Conservation (phyloP, 2,888 invertebrate species). For the Nasonia oneida region DNA sequence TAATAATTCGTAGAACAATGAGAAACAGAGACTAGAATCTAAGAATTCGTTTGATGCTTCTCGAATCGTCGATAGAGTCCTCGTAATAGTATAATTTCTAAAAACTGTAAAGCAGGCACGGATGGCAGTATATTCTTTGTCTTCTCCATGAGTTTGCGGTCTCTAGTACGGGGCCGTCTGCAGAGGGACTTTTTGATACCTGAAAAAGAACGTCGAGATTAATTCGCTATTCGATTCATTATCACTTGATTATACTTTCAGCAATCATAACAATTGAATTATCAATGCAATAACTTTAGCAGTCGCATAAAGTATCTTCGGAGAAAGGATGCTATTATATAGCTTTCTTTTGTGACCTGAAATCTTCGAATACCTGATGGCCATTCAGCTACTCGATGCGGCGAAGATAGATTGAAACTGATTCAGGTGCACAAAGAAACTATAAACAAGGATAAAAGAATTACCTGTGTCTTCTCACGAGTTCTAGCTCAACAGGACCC, state of each 20-base stretch:
- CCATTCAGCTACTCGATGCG: neutral
- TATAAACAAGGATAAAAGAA: neutral
- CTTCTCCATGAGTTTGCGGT: constrained; percentile 24
- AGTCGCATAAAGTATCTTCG: neutral
- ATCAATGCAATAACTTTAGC: neutral
- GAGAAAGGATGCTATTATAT: neutral
- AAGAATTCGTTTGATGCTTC: constrained; percentile 55
- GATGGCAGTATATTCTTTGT: constrained; percentile 49
- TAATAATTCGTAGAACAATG: constrained; percentile 50
- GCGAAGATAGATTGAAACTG: neutral
- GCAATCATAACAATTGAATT: neutral
- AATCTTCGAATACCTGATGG: neutral
- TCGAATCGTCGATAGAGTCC: constrained; percentile 45
- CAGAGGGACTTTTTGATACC: constrained; percentile 73
- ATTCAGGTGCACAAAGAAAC: neutral
- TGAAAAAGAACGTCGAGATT: constrained; percentile 63
- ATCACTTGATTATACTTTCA: neutral
- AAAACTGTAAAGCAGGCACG: constrained; percentile 56
- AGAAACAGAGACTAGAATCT: constrained; percentile 63
- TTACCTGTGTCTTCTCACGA: constrained; percentile 82
- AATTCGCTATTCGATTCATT: neutral
- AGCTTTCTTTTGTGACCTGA: constrained; percentile 22
- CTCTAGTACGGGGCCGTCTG: constrained; percentile 74
- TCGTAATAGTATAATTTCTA: constrained; percentile 31
- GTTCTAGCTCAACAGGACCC: constrained; percentile 91